Base-by-base conservation (phyloP, 1,140 invertebrate species). In the Diuraphis noxia region DNA sequence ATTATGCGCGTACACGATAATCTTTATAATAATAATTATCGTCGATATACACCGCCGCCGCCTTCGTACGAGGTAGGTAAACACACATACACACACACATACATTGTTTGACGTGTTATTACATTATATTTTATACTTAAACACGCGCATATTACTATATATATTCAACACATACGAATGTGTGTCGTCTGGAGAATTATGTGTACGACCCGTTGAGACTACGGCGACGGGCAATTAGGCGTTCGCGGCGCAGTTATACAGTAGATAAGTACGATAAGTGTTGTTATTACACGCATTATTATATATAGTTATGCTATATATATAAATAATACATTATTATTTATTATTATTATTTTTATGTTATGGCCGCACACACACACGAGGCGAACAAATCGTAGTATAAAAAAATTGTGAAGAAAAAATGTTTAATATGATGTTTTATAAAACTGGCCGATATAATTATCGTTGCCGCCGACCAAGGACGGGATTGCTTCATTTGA, bases 21-120 rank as follows among this genome's bases (percentile, higher is more conserved):
- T 85, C 82, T 30, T 46, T 46, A 46, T 46, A 85, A 85, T 85
- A 85, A 85, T n/a, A 85, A 85, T 85, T 85, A 85, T 85, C 30
- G 9, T 85, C 40, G 81, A 41, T 84, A 84, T 41, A n/a, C 56
- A n/a, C 56, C 30, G 56, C 52, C 49, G 49, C 52, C 56, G 56
- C 30, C 56, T n/a, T 17, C 56, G 30, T n/a, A n/a, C 56, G 30
- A 72, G 56, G 56, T n/a, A 72, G n/a, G n/a, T 34, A 19, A 72
- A 63, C 8, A 63, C 25, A 56, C 25, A 56, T 9, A 56, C 30
- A 63, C 30, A 13, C 30, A 79, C 36, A 38, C 77, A 79, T n/a
- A 19, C 17, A 34, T 17, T 77, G 8, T 79, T 38, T 38, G 21
- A 36, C n/a, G 77, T 38, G 77, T 79, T 79, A 79, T 79, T 79